Evolutionary conservation across 2,888 invertebrate genomes (phyloP).

Genomic region (Thera obeliscata): DNA sequence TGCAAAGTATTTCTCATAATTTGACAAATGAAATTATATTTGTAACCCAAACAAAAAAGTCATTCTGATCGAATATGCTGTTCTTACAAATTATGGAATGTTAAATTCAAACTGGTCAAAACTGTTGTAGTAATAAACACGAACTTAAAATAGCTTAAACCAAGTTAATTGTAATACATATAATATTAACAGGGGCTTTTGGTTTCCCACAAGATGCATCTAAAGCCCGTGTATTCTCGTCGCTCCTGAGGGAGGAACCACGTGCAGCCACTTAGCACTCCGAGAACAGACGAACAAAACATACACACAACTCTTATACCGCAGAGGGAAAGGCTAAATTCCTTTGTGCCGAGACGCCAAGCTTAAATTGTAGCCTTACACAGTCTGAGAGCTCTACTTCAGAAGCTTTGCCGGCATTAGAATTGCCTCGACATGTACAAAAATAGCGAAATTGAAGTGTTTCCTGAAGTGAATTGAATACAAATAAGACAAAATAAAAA

Average conservation of each 20-base stretch:
- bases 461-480: constrained; percentile 68
- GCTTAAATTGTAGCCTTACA: constrained; percentile 68
- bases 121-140: constrained; percentile 2
- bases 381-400: constrained; percentile 74
- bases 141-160: constrained; percentile 59
- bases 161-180: constrained; percentile 74
- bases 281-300: constrained; percentile 61
- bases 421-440: constrained; percentile 77
- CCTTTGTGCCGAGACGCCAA: constrained; percentile 52
- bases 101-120: too few species aligned
- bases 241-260: constrained; percentile 67
- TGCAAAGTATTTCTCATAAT: too few species aligned
- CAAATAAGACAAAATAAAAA: constrained; percentile 56
- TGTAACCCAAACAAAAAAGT: neutral
- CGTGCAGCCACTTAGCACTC: constrained; percentile 80
- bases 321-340: constrained; percentile 64
- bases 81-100: too few species aligned
- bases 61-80: neutral
- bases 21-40: too few species aligned
- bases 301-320: constrained; percentile 55
- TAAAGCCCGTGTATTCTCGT: constrained; percentile 69
- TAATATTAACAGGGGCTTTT: constrained; percentile 69
- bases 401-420: constrained; percentile 75
- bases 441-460: constrained; percentile 75
- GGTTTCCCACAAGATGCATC: constrained; percentile 77